These are phyloP conservation scores for Hippopotamus amphibius DNA, from an alignment of 2,113 vertebrate genomes.

Conservation along the genomic window DNA sequence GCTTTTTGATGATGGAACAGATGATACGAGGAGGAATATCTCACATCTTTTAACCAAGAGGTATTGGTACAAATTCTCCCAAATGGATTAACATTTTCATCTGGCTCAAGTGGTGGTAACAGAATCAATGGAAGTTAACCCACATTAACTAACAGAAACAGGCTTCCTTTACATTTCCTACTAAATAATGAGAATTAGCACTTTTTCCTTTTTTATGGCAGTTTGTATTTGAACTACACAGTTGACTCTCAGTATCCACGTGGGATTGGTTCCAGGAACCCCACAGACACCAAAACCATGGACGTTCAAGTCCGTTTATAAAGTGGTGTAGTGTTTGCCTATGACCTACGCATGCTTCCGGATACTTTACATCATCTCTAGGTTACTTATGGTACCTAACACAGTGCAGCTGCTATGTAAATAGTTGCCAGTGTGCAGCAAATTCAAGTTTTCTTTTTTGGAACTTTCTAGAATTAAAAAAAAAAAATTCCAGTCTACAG, in stretches of 20 bases:
- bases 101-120: neutral
- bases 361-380: neutral
- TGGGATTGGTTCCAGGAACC: neutral
- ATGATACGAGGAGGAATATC: too few relatives aligned
- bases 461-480: neutral
- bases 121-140: neutral
- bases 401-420: neutral
- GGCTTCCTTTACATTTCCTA: neutral
- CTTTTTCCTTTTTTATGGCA: neutral
- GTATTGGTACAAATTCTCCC: neutral
- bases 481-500: neutral
- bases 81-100: neutral
- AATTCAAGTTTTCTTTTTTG: neutral
- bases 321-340: neutral
- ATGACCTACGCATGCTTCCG: neutral
- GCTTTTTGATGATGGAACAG: neutral
- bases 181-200: neutral
- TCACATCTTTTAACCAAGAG: neutral
- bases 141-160: neutral
- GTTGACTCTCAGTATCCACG: neutral
- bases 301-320: neutral
- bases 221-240: neutral
- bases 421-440: neutral
- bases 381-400: neutral
- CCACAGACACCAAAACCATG: neutral